These are phyloP conservation scores for Pelosia muscerda DNA, from an alignment of 2,888 invertebrate species.

Conservation along the genomic window DNA sequence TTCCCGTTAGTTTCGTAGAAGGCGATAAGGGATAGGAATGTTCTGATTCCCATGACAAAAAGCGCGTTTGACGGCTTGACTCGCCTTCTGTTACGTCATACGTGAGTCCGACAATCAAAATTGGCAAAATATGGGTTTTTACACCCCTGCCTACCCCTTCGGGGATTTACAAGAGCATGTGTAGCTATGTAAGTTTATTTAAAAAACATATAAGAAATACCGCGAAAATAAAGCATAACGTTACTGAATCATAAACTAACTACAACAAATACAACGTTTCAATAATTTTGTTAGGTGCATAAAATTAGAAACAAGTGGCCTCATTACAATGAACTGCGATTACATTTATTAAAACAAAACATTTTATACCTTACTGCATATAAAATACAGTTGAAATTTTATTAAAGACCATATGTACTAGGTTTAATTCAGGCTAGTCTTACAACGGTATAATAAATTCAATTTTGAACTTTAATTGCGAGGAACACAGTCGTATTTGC, in stretches of 20 bases:
- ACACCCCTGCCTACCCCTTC: too few relatives aligned
- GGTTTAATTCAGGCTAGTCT: slow-evolving; percentile 13
- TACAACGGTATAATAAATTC: background rate
- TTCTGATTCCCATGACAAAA: too few relatives aligned
- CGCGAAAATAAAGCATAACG: background rate
- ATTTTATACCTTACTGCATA: slow-evolving; percentile 9
- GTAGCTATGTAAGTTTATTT: too few relatives aligned
- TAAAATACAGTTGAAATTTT: slow-evolving; percentile 12
- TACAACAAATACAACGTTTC: slow-evolving; percentile 16
- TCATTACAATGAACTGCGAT: slow-evolving; percentile 24
- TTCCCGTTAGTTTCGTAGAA: too few relatives aligned
- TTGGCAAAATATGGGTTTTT: too few relatives aligned
- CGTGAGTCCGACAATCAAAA: too few relatives aligned
- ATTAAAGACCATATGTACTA: background rate
- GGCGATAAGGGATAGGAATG: too few relatives aligned
- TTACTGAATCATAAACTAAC: slow-evolving; percentile 2
- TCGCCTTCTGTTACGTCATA: too few relatives aligned
- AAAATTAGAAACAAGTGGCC: slow-evolving; percentile 45
- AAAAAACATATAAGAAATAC: background rate
- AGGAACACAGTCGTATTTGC: slow-evolving; percentile 9
- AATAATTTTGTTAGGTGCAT: slow-evolving; percentile 28
- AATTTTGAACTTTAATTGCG: background rate
- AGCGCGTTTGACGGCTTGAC: too few relatives aligned
- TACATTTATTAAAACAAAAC: background rate
- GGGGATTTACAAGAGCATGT: too few relatives aligned